A percentile compares a stretch with the other conserved stretches of the same genome.
These are phyloP conservation scores for Electrophaes corylata DNA, from an alignment of 2,888 invertebrate genomes.

Conservation along the genomic window DNA sequence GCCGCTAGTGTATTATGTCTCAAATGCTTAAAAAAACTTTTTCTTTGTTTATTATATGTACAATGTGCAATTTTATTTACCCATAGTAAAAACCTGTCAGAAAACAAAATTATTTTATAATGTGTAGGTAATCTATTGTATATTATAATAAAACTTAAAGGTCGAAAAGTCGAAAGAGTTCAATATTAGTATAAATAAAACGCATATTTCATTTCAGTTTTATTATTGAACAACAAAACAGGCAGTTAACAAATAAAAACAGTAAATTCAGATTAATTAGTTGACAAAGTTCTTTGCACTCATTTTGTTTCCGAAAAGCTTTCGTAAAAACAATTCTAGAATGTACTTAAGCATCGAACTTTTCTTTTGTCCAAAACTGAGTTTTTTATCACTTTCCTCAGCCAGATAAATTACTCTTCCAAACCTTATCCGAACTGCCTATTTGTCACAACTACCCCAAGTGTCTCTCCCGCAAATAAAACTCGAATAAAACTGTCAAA, in stretches of 20 bases:
- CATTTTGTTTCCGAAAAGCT: neutral
- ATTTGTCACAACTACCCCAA: constrained; percentile 29
- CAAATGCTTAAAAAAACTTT: too few relatives aligned
- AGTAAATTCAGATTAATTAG: neutral
- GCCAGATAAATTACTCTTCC: constrained; percentile 24
- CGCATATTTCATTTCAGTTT: neutral
- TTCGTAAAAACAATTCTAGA: constrained; percentile 8
- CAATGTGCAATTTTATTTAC: too few relatives aligned
- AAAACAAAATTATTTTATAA: too few relatives aligned
- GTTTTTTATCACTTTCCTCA: constrained; percentile 24
- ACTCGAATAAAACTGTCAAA: constrained; percentile 40
- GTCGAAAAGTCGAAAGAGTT: too few relatives aligned
- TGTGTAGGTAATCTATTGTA: too few relatives aligned
- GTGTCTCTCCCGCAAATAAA: constrained; percentile 32
- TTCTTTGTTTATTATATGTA: too few relatives aligned
- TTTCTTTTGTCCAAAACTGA: constrained; percentile 5
- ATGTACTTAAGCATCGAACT: constrained; percentile 10
- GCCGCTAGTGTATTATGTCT: too few relatives aligned
- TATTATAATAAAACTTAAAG: too few relatives aligned
- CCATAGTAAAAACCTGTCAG: too few relatives aligned
- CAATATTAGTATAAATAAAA: too few relatives aligned
- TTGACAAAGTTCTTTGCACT: neutral
- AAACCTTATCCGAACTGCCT: constrained; percentile 19
- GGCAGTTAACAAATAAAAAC: neutral
- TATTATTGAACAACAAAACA: neutral